Base-by-base conservation (phyloP, 2,888 invertebrate species). In the Zele albiditarsus region DNA sequence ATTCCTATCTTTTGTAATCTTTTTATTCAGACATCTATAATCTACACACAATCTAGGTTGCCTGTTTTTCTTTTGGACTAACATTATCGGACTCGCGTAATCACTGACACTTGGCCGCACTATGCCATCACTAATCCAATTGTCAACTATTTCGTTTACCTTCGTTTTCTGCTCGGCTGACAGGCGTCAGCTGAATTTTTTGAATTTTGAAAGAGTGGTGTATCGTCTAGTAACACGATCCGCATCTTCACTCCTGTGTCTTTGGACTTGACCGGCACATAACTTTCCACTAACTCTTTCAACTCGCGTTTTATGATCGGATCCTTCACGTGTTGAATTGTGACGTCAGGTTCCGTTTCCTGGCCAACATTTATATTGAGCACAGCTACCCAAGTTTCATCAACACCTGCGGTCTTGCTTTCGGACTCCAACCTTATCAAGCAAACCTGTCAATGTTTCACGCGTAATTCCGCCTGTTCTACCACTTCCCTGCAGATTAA, bases 21-120 rank as follows among this genome's bases (percentile, higher is more conserved):
- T 79, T 25, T 70, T 69, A 60, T 83, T 84, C 8, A 83, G 23
- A 12, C 25, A 69, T 25, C 83, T 33, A 60, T 81, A 84, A 70
- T 84, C 83, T 2, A 83, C 74, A 74, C 82, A 83, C 0, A 84
- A 38, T 27, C 82, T 75, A 4, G 69, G 42, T 12, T 27, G 6
- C 78, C 81, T 46, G 80, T 75, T 66, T 81, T 83, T 70, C 81
- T 83, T 8, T 75, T 3, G 79, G 82, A 53, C 82, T 84, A 1
- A 81, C 31, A 31, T 6, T 31, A 31, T 6, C 6, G 31, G 31
- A 31, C 31, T 31, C 31, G 31, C 70, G 67, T 76, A 83, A 0
- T 82, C 79, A 0, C 81, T 81, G 1, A 25, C 38, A 67, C 80
- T 80, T 0, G 80, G 81, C 53, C 77, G 67, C 0, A 80, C 75